phyloP scores from a whole-genome alignment of 1,140 invertebrate genomes.

The Daktulosphaira vitifoliae region DNA sequence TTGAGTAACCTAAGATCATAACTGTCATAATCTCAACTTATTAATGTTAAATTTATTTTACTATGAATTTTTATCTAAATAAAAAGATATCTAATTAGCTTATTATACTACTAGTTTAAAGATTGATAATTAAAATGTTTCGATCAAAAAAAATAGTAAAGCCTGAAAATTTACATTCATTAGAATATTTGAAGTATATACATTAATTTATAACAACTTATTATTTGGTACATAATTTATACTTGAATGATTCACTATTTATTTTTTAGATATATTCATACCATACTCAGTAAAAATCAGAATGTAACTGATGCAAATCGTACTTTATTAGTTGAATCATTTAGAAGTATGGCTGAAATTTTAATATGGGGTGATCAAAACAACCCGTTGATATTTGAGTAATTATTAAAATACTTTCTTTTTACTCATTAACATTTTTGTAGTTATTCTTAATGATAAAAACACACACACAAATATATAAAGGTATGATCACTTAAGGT shows the following conservation, averaged over 20 bases:
- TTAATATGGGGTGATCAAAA: conserved; percentile 99
- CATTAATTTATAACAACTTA: background rate
- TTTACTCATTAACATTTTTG: no score
- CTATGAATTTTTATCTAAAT: no score
- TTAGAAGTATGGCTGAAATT: conserved; percentile 96
- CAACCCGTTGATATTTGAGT: conserved; percentile 99
- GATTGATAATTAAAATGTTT: no score
- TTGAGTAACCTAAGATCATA: no score
- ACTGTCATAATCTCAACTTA: no score
- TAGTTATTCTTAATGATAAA: no score
- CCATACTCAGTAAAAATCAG: conserved; percentile 92
- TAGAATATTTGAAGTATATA: conserved; percentile 86
- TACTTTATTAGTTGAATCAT: conserved; percentile 89
- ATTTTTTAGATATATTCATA: conserved; percentile 73
- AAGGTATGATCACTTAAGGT: no score
- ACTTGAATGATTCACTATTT: background rate
- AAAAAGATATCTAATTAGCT: no score
- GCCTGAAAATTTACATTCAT: conserved; percentile 90
- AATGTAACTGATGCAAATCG: conserved; percentile 92
- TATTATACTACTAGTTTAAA: no score
- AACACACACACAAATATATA: no score
- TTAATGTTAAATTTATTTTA: no score
- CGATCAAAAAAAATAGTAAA: conserved; percentile 47
- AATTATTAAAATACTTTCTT: conserved; percentile 46
- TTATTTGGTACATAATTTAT: conserved; percentile 3